Evolutionary conservation across 2,797 vertebrate species (phyloP), one percentile per base, ranked within the genome.

Genomic region (Enteromius fasciolatus): DNA sequence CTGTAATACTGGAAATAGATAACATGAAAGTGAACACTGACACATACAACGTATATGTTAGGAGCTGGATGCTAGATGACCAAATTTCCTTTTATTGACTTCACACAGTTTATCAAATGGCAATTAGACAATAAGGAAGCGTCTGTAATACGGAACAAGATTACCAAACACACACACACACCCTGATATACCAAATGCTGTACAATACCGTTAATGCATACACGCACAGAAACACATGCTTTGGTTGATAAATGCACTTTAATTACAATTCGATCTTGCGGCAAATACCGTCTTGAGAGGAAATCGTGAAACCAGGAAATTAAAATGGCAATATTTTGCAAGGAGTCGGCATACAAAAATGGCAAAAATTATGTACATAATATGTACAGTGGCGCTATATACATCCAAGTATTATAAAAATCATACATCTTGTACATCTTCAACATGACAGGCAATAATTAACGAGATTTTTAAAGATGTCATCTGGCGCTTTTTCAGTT

Each of bases 341-440:
- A 93, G 87, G 85, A 92, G 92, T 81, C 87, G 90, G 90, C 85
- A 89, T 94, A 95, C 89, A 90, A 95, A 94, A 95, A 84, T 92
- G 89, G 82, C 76, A 89, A 81, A 83, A 73, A 89, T 89, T 95
- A 95, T 95, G 88, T 95, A 95, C 95, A 95, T 85, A 88, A 91
- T 92, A 93, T 94, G 88, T 94, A 95, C 94, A 95, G 90, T 88
- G 87, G 88, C 82, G 83, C 78, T 90, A 92, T 92, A 93, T 94
- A 94, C 94, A 95, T 76, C 33, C 66, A 87, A 69, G 85, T 93
- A 93, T 92, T 93, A 92, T 91, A 90, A 86, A 94, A 93, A 93
- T 90, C 92, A 93, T 91, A 93, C 93, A 94, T 90, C 92, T 93
- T 92, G 88, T 85, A 93, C 89, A 93, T 90, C 89, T 90, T 90